A percentile compares a stretch with the other conserved stretches of the same genome.
Evolutionary conservation across 2,888 invertebrate genomes (phyloP).

Genomic region (Tetanocera ferruginea): DNA sequence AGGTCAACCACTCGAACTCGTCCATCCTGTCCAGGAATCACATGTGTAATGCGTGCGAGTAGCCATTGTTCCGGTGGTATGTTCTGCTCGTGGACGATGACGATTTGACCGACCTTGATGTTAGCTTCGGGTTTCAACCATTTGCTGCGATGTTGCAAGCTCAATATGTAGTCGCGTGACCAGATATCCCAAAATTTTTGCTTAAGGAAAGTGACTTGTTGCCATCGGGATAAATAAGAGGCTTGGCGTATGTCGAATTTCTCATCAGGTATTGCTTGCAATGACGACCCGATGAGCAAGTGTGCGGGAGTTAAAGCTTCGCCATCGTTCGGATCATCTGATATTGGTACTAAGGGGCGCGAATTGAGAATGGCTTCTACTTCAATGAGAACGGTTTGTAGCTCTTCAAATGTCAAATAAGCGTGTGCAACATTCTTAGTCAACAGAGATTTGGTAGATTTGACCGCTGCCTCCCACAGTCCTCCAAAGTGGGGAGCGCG

Average conservation of each 20-base stretch:
- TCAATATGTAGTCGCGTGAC: neutral
- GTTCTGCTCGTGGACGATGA: slow-evolving; percentile 44
- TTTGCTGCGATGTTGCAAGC: neutral
- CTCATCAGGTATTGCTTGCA: slow-evolving; percentile 46
- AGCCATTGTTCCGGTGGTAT: slow-evolving; percentile 46
- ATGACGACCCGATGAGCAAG: no score
- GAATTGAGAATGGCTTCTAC: slow-evolving; percentile 52
- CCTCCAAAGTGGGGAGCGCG: slow-evolving; percentile 46
- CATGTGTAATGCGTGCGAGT: slow-evolving; percentile 34
- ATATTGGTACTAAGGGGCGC: slow-evolving; percentile 45
- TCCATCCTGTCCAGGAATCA: slow-evolving; percentile 38
- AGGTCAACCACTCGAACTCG: slow-evolving; percentile 43
- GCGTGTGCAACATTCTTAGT: slow-evolving; percentile 40
- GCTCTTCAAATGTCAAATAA: slow-evolving; percentile 43
- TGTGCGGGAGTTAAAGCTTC: no score
- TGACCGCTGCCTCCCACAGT: slow-evolving; percentile 48
- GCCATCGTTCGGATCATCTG: slow-evolving; percentile 47
- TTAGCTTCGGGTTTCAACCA: neutral
- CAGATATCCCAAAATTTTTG: neutral
- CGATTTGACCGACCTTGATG: slow-evolving; percentile 36
- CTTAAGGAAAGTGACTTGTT: slow-evolving; percentile 40
- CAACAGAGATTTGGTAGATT: slow-evolving; percentile 45
- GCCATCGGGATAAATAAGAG: slow-evolving; percentile 40
- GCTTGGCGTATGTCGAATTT: slow-evolving; percentile 34
- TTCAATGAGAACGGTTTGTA: slow-evolving; percentile 47